These are phyloP conservation scores for Turritopsis dohrnii DNA, from an alignment of 30 jellyfish, hydroid and myxozoan species.

Conservation along the genomic window DNA sequence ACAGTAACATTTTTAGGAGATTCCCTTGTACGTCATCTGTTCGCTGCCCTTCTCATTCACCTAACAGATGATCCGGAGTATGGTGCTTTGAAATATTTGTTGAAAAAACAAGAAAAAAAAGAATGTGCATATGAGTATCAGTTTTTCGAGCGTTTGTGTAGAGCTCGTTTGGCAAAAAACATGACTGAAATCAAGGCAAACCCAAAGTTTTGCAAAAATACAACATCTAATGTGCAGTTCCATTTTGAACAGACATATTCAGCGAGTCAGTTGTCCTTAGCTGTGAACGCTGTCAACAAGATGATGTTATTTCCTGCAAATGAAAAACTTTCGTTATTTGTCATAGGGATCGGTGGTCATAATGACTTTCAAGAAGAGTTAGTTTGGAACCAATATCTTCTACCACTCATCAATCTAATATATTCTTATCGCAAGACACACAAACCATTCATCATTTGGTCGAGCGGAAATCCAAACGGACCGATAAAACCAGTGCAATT, in stretches of 20 bases:
- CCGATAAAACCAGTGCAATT: background rate
- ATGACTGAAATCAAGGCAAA: background rate
- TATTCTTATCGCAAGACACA: no score
- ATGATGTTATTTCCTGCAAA: background rate
- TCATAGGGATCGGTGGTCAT: background rate
- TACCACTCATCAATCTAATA: background rate
- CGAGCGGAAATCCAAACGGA: background rate
- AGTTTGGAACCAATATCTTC: background rate
- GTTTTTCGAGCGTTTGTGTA: no score
- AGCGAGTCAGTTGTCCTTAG: background rate
- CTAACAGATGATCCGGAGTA: no score
- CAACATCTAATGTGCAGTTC: background rate
- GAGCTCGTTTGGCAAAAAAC: background rate
- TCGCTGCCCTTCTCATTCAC: no score
- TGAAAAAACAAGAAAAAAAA: no score
- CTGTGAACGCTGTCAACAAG: background rate
- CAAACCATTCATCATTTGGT: background rate
- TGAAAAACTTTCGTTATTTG: background rate
- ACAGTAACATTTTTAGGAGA: no score
- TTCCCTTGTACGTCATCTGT: no score
- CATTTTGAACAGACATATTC: background rate
- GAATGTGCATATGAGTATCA: no score
- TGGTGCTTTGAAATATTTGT: no score
- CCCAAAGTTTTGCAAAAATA: no score
- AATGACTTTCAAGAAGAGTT: background rate